Evolutionary conservation across 53 echinoderm and acorn worm species (phyloP), one percentile per base, ranked within the genome.

Genomic region (Actinopyga echinites): DNA sequence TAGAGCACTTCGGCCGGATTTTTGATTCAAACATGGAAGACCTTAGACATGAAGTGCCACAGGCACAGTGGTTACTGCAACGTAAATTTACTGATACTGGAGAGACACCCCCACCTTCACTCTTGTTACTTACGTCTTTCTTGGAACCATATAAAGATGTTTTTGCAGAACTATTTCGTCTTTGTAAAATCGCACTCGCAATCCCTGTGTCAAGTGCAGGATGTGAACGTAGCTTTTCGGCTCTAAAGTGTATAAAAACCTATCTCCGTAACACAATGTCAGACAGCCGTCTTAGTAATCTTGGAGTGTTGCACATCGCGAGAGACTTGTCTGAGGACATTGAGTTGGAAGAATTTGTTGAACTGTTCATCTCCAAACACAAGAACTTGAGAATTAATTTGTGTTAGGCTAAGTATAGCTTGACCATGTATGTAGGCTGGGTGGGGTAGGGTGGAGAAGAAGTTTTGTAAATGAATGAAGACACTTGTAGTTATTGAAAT

Each of bases 161-260:
- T 21, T 68, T 68, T 68, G 68, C 68, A 68, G 68, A 68, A 21
- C 68, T 68, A 21, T 68, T 68, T 21, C 68, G 68, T 35, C 68
- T 68, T 68, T 68, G 68, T 68, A 68, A 68, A 68, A 68, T 68
- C 21, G 68, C 68, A 9, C 30, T 68, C 21, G 68, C 68, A 21
- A 68, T 68, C 34, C 68, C 68, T 9, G 68, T 68, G 34, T 68
- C 68, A 21, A 68, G 68, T 68, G 68, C 68, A 13, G 68, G 68
- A 68, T 68, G 68, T 35, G 68, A 68, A 21, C 68, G 68, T 21
- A 31, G 68, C 68, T 71, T 71, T 5, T 71, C 73, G 38, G 25
- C 73, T 30, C 33, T 66, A 30, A 9, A n/a, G 26, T 58, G 59
- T n/a, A n/a, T 23, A n/a, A 4, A 25, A 58, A 25, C 4, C n/a